Evolutionary conservation across 2,888 invertebrate species (phyloP), one percentile per base, ranked within the genome.

Genomic region (Leucophenga maculata): DNA sequence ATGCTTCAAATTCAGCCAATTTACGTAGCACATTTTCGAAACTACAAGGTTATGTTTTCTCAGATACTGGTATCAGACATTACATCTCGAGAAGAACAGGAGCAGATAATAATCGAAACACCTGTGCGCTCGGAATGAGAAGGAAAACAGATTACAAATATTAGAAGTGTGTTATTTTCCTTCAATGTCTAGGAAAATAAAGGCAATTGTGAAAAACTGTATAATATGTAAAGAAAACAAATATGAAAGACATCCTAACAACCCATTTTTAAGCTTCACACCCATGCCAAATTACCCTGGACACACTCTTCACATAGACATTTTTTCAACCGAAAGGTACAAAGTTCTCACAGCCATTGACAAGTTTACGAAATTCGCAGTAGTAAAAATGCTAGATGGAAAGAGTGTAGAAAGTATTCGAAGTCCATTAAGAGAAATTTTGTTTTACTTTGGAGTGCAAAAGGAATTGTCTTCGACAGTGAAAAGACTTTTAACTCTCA

Each of bases 221-320:
- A 32, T 31, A 31, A 52, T 68, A 16, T 75, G 72, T 22, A 72
- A 72, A 68, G 67, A 69, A 69, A 65, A 70, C 14, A 75, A 75
- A 39, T 75, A 75, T 20, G 74, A 77, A 20, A 39, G 73, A 52
- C 74, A 72, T 9, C 75, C 72, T 1, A 71, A 72, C 54, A 69
- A 72, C 20, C 66, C 65, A 26, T 50, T 44, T 14, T 9, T 74
- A 8, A 22, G 70, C 0, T 26, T 50, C 1, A 77, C 75, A 9
- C 73, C 72, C 2, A 69, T 77, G 13, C 74, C 75, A 16, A 39
- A 65, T 9, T 71, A 72, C 32, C 67, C 75, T 14, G 72, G 72
- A 9, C 73, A 76, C 16, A 74, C 60, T 6, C 18, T 75, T 1
- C 73, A 76, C 54, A 69, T 77, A 6, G 75, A 76, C 32, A 74